Base-by-base conservation (phyloP, 2,113 vertebrate genomes). In the Cathartes aura region DNA sequence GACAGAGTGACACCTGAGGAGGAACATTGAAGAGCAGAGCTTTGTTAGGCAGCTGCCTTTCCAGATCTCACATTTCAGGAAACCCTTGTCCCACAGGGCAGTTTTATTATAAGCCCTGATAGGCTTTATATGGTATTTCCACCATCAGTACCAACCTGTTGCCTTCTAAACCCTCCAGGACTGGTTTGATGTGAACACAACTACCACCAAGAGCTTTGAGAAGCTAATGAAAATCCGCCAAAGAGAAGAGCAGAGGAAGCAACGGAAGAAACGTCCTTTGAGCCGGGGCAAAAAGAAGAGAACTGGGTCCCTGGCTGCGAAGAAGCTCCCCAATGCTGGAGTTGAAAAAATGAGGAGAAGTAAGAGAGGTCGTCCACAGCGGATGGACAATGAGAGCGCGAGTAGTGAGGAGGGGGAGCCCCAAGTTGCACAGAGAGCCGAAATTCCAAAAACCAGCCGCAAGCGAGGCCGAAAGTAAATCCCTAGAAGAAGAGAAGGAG, bases 161-260 rank as follows among this genome's bases (percentile, higher is more conserved):
- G 62, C 90, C 5, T 97, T 97, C 91, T 97, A 42, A 78, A 96
- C 71, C 76, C 78, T 42, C 43, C 96, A 99, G 99, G 99, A 99
- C 19, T 99, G 99, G 99, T 99, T 99, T 63, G 98, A 99, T 78
- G 97, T 99, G 10, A 99, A 98, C 87, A 98, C 99, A 38, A 99
- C 98, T 8, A 98, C 98, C 32, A 99, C 98, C 36, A 99, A 99
- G 96, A 99, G 99, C 91, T 99, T 99, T 91, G 98, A 99, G 95
- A 99, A 99, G 97, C 98, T 99, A n/a, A 98, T 99, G 86, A 99
- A 99, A 97, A 98, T 96, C 70, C 98, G 98, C 91, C 97, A 98
- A 91, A 99, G 97, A 88, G 98, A 98, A 38, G 87, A 97, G 79
- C 98, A 97, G 85, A 98, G 60, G 95, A 98, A 95, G 93, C 98